These are phyloP conservation scores for Anguilla rostrata DNA, from an alignment of 2,113 vertebrate genomes.

Conservation along the genomic window DNA sequence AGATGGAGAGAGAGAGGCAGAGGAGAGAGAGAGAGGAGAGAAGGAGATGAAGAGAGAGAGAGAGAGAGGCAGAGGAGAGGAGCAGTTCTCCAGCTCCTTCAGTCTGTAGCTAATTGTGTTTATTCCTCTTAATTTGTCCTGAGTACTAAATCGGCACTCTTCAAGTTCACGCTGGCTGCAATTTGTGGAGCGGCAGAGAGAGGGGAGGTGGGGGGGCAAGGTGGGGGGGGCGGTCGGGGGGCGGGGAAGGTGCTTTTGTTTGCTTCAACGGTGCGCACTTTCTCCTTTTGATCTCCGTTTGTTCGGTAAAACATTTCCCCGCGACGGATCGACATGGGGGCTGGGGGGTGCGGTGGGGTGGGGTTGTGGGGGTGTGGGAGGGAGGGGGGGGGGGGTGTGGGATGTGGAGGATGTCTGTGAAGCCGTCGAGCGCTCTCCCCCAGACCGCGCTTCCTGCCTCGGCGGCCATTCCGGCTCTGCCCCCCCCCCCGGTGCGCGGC, in stretches of 20 bases:
- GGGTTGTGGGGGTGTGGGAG: neutral
- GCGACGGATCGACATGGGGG: neutral
- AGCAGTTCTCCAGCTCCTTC: conserved; percentile 48
- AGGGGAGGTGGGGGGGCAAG: conserved; percentile 30
- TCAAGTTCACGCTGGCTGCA: conserved; percentile 58
- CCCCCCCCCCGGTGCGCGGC: too few species aligned
- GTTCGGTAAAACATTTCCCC: neutral
- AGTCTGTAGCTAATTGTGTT: conserved; percentile 69
- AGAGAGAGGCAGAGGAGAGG: conserved; percentile 30
- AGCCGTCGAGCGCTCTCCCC: neutral
- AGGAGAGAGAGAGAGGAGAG: conserved; percentile 22
- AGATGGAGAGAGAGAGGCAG: conserved; percentile 19
- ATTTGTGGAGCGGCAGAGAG: conserved; percentile 63
- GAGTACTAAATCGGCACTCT: conserved; percentile 70
- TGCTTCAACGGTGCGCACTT: conserved; percentile 46
- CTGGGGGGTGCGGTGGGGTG: neutral
- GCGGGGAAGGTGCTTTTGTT: conserved; percentile 16
- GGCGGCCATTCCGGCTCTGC: neutral
- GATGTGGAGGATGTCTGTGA: neutral
- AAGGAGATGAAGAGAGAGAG: neutral
- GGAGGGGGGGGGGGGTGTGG: neutral
- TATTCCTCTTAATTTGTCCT: conserved; percentile 75
- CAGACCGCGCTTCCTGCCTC: neutral
- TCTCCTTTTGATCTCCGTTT: neutral
- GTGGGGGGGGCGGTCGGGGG: too few species aligned